phyloP scores from a whole-genome alignment of 2,113 vertebrate species.

The Engystomops pustulosus region DNA sequence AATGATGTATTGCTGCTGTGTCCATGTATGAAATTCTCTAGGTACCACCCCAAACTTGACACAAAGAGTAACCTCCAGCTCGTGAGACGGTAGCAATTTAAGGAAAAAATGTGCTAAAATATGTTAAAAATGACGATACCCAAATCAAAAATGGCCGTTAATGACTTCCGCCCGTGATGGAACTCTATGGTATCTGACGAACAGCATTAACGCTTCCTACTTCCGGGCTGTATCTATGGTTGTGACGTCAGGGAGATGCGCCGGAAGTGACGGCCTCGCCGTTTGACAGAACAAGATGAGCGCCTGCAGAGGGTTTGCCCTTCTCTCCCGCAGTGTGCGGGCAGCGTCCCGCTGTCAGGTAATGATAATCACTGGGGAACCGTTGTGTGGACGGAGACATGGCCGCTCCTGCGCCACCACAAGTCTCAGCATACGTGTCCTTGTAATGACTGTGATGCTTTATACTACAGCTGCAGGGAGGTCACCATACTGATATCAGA shows the following conservation, averaged over 20 bases:
- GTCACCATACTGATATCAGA: too few relatives aligned
- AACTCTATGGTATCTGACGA: background rate
- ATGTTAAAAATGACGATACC: too few relatives aligned
- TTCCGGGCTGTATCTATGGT: background rate
- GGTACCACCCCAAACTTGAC: too few relatives aligned
- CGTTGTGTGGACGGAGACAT: too few relatives aligned
- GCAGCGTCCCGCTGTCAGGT: background rate
- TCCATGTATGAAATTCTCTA: too few relatives aligned
- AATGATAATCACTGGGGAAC: background rate
- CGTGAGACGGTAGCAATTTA: too few relatives aligned
- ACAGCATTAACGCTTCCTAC: too few relatives aligned
- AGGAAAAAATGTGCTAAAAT: too few relatives aligned
- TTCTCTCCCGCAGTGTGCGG: background rate
- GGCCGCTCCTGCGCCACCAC: background rate
- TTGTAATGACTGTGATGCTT: background rate
- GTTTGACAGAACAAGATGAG: accelerated
- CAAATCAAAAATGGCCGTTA: slow-evolving; percentile 24
- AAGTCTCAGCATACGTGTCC: background rate
- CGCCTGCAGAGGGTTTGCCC: slow-evolving; percentile 59
- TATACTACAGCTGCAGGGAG: too few relatives aligned
- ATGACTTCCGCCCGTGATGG: too few relatives aligned
- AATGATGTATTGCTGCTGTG: too few relatives aligned
- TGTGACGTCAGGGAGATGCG: background rate
- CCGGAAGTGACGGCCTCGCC: slow-evolving; percentile 53
- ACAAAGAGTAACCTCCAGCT: too few relatives aligned